Base-by-base conservation (phyloP, 2,888 invertebrate genomes). In the Himalopsyche tibetana region DNA sequence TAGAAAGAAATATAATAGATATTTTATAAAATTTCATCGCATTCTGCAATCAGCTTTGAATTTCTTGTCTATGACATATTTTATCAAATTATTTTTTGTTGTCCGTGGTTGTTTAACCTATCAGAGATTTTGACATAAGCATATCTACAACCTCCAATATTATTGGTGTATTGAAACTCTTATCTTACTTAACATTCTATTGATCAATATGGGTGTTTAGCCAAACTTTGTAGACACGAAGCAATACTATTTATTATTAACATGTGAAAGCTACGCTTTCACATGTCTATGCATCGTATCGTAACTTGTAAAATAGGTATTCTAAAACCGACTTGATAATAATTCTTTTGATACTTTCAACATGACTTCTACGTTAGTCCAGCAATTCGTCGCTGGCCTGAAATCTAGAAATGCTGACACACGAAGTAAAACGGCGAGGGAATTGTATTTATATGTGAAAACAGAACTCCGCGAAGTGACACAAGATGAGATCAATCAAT, bases 401-500 rank as follows among this genome's bases (percentile, higher is more conserved):
- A 98, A 98, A 92, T 98, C 98, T 89, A 95, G 97, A 86, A 96
- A 96, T 93, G 96, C 98, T 89, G 97, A 98, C 90, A 93, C 95
- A 12, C 95, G 98, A 88, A 95, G 95, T 89, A 97, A 97, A 92
- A 96, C 98, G 9, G 98, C 98, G 5, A 95, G 96, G 89, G 98
- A 99, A 90, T 94, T 99, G 40, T 97, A 97, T 90, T 95, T 97
- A 88, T 99, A 97, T 93, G 97, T 97, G 12, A 98, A 97, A 91
- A 98, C 98, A 9, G 98, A 98, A 90, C 91, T 98, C 82, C 95
- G 97, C 8, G 98, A 98, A 92, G 97, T 97, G 89, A 96, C 97
- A 0, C 96, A 96, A 87, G 99, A 99, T 90, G 98, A 98, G 90
- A 95, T 98, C 89, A 96, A 96, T 40, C 94, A 95, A 87, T 99